phyloP scores from a whole-genome alignment of 2,888 invertebrate species.

The Brachylomia viminalis region DNA sequence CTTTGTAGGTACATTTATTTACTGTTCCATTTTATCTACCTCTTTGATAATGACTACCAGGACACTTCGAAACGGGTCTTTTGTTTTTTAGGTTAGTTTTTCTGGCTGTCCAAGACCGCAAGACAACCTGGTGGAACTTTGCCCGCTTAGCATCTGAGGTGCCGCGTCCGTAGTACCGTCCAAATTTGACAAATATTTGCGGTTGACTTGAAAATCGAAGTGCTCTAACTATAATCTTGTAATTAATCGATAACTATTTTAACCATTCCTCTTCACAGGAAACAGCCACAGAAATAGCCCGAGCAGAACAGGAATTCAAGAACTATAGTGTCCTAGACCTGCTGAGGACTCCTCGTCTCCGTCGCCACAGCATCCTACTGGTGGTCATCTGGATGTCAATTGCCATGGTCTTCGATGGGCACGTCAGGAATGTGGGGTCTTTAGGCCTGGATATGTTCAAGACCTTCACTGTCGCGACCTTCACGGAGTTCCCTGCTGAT shows the following conservation, averaged over 20 bases:
- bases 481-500: constrained; percentile 96
- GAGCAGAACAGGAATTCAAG: constrained; percentile 93
- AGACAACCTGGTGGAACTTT: too few species aligned
- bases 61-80: too few species aligned
- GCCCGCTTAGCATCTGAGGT: too few species aligned
- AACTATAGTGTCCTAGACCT: constrained; percentile 94
- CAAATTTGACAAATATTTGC: too few species aligned
- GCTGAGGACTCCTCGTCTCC: constrained; percentile 94
- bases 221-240: too few species aligned
- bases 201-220: too few species aligned
- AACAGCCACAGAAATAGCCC: constrained; percentile 92
- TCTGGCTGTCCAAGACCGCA: too few species aligned
- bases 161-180: too few species aligned
- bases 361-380: constrained; percentile 93
- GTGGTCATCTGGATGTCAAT: constrained; percentile 96
- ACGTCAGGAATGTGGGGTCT: constrained; percentile 96
- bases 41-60: too few species aligned
- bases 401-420: constrained; percentile 96
- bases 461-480: constrained; percentile 95
- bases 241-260: neutral
- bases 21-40: too few species aligned
- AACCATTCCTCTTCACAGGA: constrained; percentile 79
- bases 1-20: too few species aligned
- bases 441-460: constrained; percentile 95
- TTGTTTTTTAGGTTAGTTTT: too few species aligned